Evolutionary conservation across 2,797 vertebrate species (phyloP), one percentile per base, ranked within the genome.

Genomic region (Coendou prehensilis): DNA sequence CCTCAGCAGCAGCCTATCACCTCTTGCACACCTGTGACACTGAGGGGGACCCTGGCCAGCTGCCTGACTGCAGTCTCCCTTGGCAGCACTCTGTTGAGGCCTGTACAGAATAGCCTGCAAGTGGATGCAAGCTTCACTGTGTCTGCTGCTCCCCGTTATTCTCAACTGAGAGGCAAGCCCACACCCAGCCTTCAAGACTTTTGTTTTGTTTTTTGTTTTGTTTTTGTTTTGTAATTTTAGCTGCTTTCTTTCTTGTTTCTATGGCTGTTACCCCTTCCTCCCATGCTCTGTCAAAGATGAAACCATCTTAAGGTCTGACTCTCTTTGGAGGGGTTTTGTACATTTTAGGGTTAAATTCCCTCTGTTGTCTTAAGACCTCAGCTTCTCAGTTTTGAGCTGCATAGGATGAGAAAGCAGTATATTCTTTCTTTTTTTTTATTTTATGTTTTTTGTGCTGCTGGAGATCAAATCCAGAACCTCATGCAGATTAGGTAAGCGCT

Each of bases 381-480:
- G 56, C 52, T 91, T 93, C 78, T 78, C 80, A 89, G 50, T 71
- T 87, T 86, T 76, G 59, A 95, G 59, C 54, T 54, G 78, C 71
- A 18, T 89, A 18, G 5, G 41, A 56, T 76, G n/a, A 88, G 47
- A 88, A 88, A 88, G 9, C 76, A 41, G 7, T 9, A 9, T 47
- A 45, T 61, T 76, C 23, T 57, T 81, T 56, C 6, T 52, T 9
- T 37, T 3, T 13, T 54, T 56, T 50, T 78, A 9, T 50, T 33
- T 78, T 41, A 59, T 79, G 6, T 90, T 59, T 45, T 45, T 30
- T 7, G 6, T 76, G 73, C 23, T 50, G 26, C 59, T 78, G 9
- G n/a, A 4, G 18, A 92, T 78, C 82, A 64, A 26, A 73, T 11
- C 6, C 61, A 85, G 26, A 22, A 20, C 30, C 83, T 56, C 33